These are phyloP conservation scores for Cephus pulcher DNA, from an alignment of 2,888 invertebrate species.

Conservation along the genomic window DNA sequence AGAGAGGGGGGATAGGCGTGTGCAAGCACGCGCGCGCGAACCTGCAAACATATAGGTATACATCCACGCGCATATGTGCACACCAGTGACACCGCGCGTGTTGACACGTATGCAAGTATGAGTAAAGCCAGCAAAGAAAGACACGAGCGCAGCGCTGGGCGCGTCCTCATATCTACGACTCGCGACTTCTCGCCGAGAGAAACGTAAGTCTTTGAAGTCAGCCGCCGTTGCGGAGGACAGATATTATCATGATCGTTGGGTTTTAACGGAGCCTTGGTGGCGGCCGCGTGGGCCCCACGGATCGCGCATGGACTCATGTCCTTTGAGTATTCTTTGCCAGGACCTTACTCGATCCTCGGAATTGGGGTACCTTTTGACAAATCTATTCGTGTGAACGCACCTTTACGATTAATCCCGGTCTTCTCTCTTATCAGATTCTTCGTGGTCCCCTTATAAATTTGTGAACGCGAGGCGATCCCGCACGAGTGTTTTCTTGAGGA, in stretches of 20 bases:
- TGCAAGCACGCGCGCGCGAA: constrained; percentile 42
- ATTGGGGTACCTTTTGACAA: constrained; percentile 11
- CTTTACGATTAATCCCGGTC: background rate
- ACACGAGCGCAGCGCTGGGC: constrained; percentile 34
- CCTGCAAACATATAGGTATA: too few species aligned
- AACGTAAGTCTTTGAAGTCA: constrained; percentile 57
- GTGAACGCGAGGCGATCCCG: too few species aligned
- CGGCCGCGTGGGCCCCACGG: constrained; percentile 18
- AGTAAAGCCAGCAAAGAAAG: too few species aligned
- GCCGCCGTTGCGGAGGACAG: constrained; percentile 64
- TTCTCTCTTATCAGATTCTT: too few species aligned
- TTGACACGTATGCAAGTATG: too few species aligned
- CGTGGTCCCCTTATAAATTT: too few species aligned
- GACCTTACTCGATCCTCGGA: constrained; percentile 9
- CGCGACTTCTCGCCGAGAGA: constrained; percentile 52
- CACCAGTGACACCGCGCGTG: background rate
- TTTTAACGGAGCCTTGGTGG: background rate
- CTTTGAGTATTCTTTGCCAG: constrained; percentile 9
- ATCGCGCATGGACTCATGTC: background rate
- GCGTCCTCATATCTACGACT: constrained; percentile 55
- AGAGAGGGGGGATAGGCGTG: constrained; percentile 36
- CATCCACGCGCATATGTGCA: background rate
- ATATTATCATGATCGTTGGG: constrained; percentile 54
- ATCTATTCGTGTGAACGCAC: constrained; percentile 12
- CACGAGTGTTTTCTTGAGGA: too few species aligned